Percentiles rank a stretch among this genome's conserved stretches.
These are phyloP conservation scores for Corythornis cristatus DNA, from an alignment of 2,113 vertebrate species.

Conservation along the genomic window DNA sequence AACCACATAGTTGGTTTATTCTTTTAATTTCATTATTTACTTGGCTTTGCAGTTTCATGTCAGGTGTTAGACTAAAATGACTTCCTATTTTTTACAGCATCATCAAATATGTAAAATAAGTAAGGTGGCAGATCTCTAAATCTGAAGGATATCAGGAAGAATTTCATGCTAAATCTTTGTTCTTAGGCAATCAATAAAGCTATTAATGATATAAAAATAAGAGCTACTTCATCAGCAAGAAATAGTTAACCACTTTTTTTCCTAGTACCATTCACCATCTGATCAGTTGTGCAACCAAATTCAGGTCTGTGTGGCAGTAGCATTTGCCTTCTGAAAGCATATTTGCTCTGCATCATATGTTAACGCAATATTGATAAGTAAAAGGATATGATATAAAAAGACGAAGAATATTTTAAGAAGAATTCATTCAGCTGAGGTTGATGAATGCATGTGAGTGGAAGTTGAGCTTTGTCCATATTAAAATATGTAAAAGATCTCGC, in stretches of 20 bases:
- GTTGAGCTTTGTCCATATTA: background rate
- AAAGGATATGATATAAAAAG: background rate
- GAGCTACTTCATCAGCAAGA: background rate
- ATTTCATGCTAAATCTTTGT: background rate
- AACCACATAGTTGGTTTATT: background rate
- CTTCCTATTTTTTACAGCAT: background rate
- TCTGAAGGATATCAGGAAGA: background rate
- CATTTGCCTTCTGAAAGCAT: background rate
- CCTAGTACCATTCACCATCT: background rate
- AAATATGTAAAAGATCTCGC: background rate
- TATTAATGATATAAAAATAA: background rate
- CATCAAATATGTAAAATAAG: background rate
- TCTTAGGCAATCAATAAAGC: background rate
- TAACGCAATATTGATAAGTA: background rate
- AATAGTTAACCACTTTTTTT: background rate
- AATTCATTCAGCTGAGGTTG: background rate
- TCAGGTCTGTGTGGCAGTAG: background rate
- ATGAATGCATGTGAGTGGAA: background rate
- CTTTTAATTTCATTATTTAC: background rate
- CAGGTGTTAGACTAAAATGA: background rate
- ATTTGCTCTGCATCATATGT: background rate
- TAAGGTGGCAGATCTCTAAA: background rate
- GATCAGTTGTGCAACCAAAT: background rate
- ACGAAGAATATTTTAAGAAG: background rate
- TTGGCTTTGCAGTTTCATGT: background rate